Base-by-base conservation (phyloP, 1,140 invertebrate species). In the Zaprionus ghesquierei region DNA sequence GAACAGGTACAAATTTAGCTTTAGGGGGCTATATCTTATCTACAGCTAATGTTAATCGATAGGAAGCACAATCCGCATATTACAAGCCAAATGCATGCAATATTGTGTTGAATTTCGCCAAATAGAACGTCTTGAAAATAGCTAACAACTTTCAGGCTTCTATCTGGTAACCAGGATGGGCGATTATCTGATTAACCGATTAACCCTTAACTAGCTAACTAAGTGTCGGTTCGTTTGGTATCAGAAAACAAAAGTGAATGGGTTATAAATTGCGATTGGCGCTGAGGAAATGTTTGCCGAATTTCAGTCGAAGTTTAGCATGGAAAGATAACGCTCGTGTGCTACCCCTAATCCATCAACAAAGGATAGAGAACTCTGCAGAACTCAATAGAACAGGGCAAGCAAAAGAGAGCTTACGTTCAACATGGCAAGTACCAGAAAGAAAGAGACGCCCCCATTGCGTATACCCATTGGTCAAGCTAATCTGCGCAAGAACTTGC, bases 231-330 rank as follows among this genome's bases (percentile, higher is more conserved):
- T 22, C 9, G 18, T 2, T 9, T 23, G 12, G 20, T 51, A 51
- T 51, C 49, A 15, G 23, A 15, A 15, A 51, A 51, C 49, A 22
- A 51, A 51, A 27, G 49, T 31, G 13, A 59, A 61, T 44, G 10
- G 15, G 18, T n/a, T 27, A 49, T 55, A 27, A 33, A 63, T 29
- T 54, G 31, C 27, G 50, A 55, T 63, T 23, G 33, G 13, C 12
- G 13, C n/a, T 15, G 18, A n/a, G 12, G 33, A 63, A 44, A 33
- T 54, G 54, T 46, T 54, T 62, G 44, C 35, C 29, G 15, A 73
- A 69, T 73, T 59, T 77, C 63, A 85, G 81, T 85, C 66, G 51
- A 64, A 54, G 22, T 68, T 65, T 29, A 50, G 61, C 69, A 61
- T 66, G 55, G 51, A 51, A 69, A 79, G 80, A 66, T 60, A 70